Base-by-base conservation (phyloP, 2,113 vertebrate species). In the Callionymus lyra region DNA sequence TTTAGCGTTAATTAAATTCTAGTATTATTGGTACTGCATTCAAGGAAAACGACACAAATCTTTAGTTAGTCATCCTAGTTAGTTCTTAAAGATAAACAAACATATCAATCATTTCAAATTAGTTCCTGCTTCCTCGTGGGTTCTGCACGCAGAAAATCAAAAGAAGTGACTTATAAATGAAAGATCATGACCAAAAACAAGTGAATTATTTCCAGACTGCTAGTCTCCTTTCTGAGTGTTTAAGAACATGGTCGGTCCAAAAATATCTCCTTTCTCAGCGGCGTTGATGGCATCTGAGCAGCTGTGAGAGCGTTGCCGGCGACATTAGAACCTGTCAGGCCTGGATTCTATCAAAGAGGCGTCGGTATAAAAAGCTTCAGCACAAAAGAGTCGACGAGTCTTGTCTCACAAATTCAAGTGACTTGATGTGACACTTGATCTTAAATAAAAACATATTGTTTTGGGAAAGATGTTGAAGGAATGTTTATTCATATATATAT, bases 241-340 rank as follows among this genome's bases (percentile, higher is more conserved):
- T 15, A 16, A 40, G 33, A 49, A 49, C 41, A 18, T 37, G 11
- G 33, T 41, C 35, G 16, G 19, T 35, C 38, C 41, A 49, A 38
- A 65, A 57, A 63, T 52, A 57, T 55, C 52, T 52, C 31, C 42
- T 38, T 58, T 10, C 39, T 50, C 53, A 47, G 56, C 21, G 55
- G 38, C 41, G 58, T 61, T 45, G 56, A 66, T 58, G 9, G 8
- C 44, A 42, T 39, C 38, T 63, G 56, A 58, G 56, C 47, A 52
- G 49, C 52, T 39, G 39, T 76, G 58, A 69, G 65, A 63, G 35
- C 31, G 51, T 64, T 54, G 53, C 62, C 44, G 47, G 41, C 59
- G 57, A 59, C 68, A 63, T 56, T 65, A 65, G 60, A 59, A 65
- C 54, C 64, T 59, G 47, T 38, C 35, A 68, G 15, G 11, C 38